phyloP scores from a whole-genome alignment of 2,797 vertebrate species.

The Sciurus vulgaris region DNA sequence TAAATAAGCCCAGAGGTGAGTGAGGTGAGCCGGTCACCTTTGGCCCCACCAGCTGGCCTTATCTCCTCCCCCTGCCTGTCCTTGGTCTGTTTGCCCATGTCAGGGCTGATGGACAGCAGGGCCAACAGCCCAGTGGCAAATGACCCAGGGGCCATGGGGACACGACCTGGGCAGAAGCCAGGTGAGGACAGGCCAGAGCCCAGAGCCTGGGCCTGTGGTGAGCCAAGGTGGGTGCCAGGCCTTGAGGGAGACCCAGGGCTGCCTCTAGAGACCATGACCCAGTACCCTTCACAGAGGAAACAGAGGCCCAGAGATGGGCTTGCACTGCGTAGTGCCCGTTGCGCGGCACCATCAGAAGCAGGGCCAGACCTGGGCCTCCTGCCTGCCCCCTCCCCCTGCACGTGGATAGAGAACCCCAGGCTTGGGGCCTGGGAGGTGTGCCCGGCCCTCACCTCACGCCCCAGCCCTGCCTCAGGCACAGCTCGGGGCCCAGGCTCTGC shows the following conservation, averaged over 20 bases:
- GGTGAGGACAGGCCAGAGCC: neutral
- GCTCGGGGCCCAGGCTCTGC: neutral
- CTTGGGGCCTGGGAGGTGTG: too few relatives aligned
- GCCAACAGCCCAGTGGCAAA: neutral
- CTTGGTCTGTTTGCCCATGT: neutral
- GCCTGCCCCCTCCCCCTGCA: neutral
- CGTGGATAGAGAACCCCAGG: neutral
- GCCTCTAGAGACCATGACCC: neutral
- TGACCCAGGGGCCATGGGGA: neutral
- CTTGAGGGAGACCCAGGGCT: neutral
- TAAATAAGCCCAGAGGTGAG: constrained; percentile 73
- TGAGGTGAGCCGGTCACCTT: constrained; percentile 77
- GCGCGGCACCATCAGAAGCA: neutral
- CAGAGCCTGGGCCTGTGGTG: neutral
- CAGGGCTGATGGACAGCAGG: neutral
- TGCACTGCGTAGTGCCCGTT: accelerated
- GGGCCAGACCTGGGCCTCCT: neutral
- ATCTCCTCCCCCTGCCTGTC: constrained; percentile 22
- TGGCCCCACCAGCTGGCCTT: neutral
- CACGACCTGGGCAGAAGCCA: neutral
- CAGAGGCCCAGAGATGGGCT: neutral
- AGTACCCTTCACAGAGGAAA: neutral
- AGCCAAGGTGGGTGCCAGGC: neutral
- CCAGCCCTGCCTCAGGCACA: neutral
- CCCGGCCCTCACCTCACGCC: neutral